phyloP scores from a whole-genome alignment of 1,140 invertebrate species.

The Euschistus heros region DNA sequence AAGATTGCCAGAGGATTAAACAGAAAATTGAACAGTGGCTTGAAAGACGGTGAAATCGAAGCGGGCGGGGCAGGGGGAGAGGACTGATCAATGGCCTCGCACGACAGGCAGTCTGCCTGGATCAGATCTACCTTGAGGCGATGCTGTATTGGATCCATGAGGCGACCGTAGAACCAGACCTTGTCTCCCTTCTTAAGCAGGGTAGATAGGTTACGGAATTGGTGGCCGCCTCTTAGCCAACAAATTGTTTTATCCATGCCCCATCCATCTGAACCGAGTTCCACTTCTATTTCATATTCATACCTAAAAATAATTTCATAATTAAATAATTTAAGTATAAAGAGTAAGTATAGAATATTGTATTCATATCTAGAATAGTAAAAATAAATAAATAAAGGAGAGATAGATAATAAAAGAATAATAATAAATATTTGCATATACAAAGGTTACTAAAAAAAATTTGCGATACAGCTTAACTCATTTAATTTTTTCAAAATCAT shows the following conservation, averaged over 20 bases:
- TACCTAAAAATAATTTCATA: constrained; percentile 36
- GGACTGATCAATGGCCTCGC: too few species aligned
- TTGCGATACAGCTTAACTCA: too few species aligned
- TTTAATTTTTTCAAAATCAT: not conserved
- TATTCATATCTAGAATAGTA: too few species aligned
- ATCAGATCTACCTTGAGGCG: constrained; percentile 50
- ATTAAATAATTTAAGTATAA: too few species aligned
- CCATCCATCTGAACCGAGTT: constrained; percentile 52
- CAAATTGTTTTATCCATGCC: constrained; percentile 50
- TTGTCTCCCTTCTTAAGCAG: constrained; percentile 53
- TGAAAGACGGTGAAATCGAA: not conserved
- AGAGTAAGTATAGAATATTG: too few species aligned
- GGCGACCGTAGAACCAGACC: constrained; percentile 54
- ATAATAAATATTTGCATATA: too few species aligned
- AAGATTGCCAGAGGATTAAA: constrained; percentile 7
- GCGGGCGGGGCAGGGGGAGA: not conserved
- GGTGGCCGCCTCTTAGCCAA: constrained; percentile 45
- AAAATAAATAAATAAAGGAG: too few species aligned
- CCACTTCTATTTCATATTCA: constrained; percentile 55
- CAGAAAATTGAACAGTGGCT: constrained; percentile 10
- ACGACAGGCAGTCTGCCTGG: constrained; percentile 34
- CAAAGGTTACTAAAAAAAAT: too few species aligned
- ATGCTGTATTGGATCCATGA: constrained; percentile 43
- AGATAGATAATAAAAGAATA: too few species aligned
- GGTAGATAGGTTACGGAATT: constrained; percentile 59